Base-by-base conservation (phyloP, 2,888 invertebrate genomes). In the Dione vanillae region DNA sequence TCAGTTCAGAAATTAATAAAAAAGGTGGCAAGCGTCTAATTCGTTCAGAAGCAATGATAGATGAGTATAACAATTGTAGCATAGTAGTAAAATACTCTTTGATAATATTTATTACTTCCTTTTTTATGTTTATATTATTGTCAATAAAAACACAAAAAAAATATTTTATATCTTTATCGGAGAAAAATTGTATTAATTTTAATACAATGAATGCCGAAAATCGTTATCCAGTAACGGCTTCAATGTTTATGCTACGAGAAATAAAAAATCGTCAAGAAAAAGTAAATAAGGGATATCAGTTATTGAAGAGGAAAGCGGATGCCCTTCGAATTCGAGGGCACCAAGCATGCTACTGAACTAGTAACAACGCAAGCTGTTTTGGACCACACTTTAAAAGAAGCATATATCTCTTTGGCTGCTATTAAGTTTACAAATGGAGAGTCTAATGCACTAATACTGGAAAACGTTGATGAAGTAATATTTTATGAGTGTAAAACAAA, bases 391-490 rank as follows among this genome's bases (percentile, higher is more conserved):
- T 74, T 93, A 45, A 83, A 81, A 67, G 92, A 93, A 75, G 93
- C 93, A 0, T 93, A 91, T 68, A 92, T 93, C 61, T 87, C 90
- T 0, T 76, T 93, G 5, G 93, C 93, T 0, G 92, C 91, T 19
- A 85, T 93, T 2, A 93, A 92, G 74, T 93, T 93, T 65, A 88
- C 90, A 6, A 93, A 92, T 75, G 93, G 93, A 5, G 92, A 93
- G 54, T 91, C 92, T 5, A 91, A 92, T 79, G 92, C 93, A 5
- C 80, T 93, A 77, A 88, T 93, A 8, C 82, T 92, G 27, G 93
- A 93, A 74, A 92, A 90, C 79, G 86, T 93, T 74, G 92, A 88
- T 1, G 87, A 92, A 86, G 93, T 91, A 79, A 72, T 27, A 27
- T 19, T 19, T 11, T 35, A 20, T 14, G 45, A 6, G 19, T 40